Conservation (phyloP, 2,888 invertebrate genomes). For the Notodonta ziczac region DNA sequence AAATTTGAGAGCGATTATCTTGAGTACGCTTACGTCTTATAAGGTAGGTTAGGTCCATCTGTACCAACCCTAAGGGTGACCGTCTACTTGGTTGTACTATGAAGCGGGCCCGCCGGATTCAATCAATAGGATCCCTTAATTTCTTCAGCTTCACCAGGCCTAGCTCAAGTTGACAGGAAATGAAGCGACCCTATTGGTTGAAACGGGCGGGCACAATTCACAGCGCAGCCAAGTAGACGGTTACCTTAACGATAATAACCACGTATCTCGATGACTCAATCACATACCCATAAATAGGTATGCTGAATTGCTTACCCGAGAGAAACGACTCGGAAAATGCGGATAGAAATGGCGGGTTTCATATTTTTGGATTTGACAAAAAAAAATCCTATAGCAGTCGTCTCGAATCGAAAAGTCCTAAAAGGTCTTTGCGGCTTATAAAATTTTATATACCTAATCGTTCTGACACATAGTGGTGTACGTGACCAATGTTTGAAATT, state of each 20-base stretch:
- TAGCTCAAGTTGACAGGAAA: too few relatives aligned
- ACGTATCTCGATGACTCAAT: slow-evolving; percentile 61
- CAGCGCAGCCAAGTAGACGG: too few relatives aligned
- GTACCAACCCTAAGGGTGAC: slow-evolving; percentile 14
- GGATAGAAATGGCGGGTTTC: slow-evolving; percentile 49
- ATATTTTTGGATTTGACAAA: slow-evolving; percentile 56
- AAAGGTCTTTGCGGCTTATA: slow-evolving; percentile 25
- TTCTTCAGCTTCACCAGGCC: too few relatives aligned
- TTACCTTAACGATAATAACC: slow-evolving; percentile 30
- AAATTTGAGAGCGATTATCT: too few relatives aligned
- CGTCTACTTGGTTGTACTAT: too few relatives aligned
- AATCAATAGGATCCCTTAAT: too few relatives aligned
- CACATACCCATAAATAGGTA: slow-evolving; percentile 64
- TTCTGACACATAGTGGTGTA: slow-evolving; percentile 26
- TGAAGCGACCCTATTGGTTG: too few relatives aligned
- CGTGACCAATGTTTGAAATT: slow-evolving; percentile 5
- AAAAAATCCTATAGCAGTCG: slow-evolving; percentile 28
- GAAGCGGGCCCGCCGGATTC: too few relatives aligned
- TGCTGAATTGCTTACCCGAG: slow-evolving; percentile 39
- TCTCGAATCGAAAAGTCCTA: too few relatives aligned
- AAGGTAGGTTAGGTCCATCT: slow-evolving; percentile 19
- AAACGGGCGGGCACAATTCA: too few relatives aligned
- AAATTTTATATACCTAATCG: slow-evolving; percentile 34
- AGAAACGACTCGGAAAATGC: slow-evolving; percentile 60
- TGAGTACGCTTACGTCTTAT: neutral